Evolutionary conservation across 2,797 vertebrate genomes (phyloP), one percentile per base, ranked within the genome.

Genomic region (Danio choprae): DNA sequence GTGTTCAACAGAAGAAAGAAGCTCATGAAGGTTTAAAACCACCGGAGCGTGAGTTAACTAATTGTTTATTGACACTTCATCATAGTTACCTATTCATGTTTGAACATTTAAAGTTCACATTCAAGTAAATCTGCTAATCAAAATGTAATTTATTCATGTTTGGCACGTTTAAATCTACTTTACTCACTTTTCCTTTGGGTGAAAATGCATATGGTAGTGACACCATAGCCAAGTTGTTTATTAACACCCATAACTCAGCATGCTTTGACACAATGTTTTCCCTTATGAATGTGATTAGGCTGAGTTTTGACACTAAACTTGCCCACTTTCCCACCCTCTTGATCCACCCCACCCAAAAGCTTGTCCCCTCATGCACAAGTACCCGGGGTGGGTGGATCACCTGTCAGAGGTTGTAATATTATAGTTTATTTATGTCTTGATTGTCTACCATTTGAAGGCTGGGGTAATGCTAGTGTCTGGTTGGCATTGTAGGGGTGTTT

Each of bases 321-420:
- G 3, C 22, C 18, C 56, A 36, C 58, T 38, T 75, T 65, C 63
- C 15, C 18, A 62, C 64, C 63, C 20, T 22, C 40, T 43, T 71
- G 36, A 56, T 74, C 59, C 53, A 81, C 79, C 87, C 90, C 86
- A 86, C 88, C 87, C 83, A 43, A 20, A 59, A 77, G 82, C 92
- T 69, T 89, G 93, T 90, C 74, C 56, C 55, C 79, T 90, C 92
- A 88, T 79, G 93, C 81, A 68, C 5, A 53, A 5, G 22, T 70
- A 83, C 74, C 86, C 70, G 3, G 36, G 59, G 84, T 87, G 86
- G 86, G 90, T 68, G 84, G 86, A 86, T 83, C 85, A 84, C 82
- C 85, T 86, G 69, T 63, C 63, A 89, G 44, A 86, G 84, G 87
- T 87, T 82, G 79, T 86, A 87, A 92, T 91, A 91, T 87, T 73